phyloP scores from a whole-genome alignment of 1,140 invertebrate species.

The Trichonephila inaurata region DNA sequence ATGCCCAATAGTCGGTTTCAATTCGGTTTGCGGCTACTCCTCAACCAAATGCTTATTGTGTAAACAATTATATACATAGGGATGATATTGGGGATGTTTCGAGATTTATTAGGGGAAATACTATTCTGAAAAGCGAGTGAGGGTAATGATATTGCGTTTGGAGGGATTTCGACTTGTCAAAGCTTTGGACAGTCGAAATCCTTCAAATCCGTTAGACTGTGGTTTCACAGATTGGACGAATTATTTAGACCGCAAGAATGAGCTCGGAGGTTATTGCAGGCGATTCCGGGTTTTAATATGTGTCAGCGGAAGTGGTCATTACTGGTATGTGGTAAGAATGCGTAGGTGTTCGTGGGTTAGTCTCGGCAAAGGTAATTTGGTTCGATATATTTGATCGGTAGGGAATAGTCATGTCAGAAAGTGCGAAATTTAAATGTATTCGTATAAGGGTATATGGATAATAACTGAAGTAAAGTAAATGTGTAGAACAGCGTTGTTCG shows the following conservation, averaged over 20 bases:
- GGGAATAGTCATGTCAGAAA: no score
- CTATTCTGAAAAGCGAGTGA: background rate
- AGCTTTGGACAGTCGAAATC: slow-evolving; percentile 7
- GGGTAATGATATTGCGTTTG: background rate
- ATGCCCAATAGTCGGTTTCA: slow-evolving; percentile 15
- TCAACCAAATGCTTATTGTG: background rate
- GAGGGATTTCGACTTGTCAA: background rate
- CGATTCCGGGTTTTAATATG: background rate
- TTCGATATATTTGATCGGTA: background rate
- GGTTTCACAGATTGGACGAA: background rate
- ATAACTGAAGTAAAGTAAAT: no score
- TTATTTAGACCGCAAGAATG: background rate
- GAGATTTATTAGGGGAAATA: slow-evolving; percentile 25
- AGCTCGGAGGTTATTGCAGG: background rate
- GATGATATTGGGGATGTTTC: background rate
- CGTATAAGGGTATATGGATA: no score
- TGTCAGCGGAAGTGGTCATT: background rate
- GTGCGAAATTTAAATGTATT: no score
- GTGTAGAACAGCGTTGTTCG: no score
- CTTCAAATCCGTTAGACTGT: background rate
- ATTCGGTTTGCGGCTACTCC: background rate
- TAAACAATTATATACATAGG: slow-evolving; percentile 11
- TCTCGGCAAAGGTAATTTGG: background rate
- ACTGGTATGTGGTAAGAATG: background rate
- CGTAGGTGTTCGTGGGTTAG: background rate